Base-by-base conservation (phyloP, 2,113 vertebrate species). In the Machaerirhynchus nigripectus region DNA sequence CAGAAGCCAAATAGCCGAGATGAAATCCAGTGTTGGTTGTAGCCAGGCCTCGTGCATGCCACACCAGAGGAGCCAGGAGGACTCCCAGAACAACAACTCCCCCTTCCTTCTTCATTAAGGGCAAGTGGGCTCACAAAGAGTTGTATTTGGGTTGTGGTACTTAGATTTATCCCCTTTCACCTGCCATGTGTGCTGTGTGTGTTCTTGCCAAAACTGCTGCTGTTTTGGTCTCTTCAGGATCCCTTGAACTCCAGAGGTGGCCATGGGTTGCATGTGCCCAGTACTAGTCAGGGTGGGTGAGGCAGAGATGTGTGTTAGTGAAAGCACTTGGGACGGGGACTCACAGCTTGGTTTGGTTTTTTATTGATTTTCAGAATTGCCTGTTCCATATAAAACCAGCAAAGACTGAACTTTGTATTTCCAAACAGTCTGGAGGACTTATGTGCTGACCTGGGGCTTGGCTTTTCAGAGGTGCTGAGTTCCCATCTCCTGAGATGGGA, bases 161-260 rank as follows among this genome's bases (percentile, higher is more conserved):
- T 85, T 67, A 37, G 11, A 22, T 50, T 82, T 71, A 27, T n/a
- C 33, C 40, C 11, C 9, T 87, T 59, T 28, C 46, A 37, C 44
- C 37, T 90, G 63, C 77, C 50, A 10, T 33, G 17, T 49, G 42
- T 74, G 68, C 46, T 76, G 2, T 40, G 44, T 47, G 60, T 52
- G 37, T 67, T 91, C 50, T 84, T 90, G 90, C 90, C 79, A 88
- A 73, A 86, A 55, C 21, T 23, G 59, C 57, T 74, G 76, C 79
- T 78, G 15, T 33, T 82, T 30, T n/a, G 63, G 26, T 70, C 80
- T 78, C 35, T 65, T 69, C 19, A 11, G 59, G 75, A 52, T 67
- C n/a, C 28, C 57, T 6, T 50, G 24, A 73, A n/a, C 44, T 4
- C 11, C 39, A 19, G 61, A 84, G 60, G 27, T 3, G 2, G 1